These are phyloP conservation scores for Formicarius rufipectus DNA, from an alignment of 2,113 vertebrate species.

Conservation along the genomic window DNA sequence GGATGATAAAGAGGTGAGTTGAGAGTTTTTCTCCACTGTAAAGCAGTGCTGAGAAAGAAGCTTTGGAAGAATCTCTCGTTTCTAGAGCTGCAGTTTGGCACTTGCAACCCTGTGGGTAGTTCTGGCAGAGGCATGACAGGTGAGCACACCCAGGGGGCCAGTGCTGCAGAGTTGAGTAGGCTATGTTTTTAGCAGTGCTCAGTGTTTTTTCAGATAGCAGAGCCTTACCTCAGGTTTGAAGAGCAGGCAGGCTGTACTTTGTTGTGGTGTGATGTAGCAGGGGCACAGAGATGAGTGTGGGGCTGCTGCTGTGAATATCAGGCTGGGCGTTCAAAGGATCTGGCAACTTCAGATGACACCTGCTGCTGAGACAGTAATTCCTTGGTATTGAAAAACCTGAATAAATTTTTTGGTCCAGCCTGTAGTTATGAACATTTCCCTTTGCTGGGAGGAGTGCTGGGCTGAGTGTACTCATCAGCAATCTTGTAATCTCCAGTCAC, in stretches of 20 bases:
- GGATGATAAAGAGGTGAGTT: not conserved
- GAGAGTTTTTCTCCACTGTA: not conserved
- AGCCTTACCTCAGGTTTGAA: not conserved
- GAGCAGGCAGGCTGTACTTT: not conserved
- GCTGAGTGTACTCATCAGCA: not conserved
- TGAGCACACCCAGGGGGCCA: accelerated
- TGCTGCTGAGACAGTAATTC: not conserved
- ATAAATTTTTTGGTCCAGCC: not conserved
- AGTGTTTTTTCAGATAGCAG: no score
- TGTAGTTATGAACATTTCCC: not conserved
- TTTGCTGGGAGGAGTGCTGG: not conserved
- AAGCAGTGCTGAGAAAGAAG: not conserved
- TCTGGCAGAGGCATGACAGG: accelerated
- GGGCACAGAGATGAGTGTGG: accelerated
- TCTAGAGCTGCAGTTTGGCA: not conserved
- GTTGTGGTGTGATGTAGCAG: not conserved
- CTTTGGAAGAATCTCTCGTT: not conserved
- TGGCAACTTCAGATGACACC: not conserved
- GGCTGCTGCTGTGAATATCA: not conserved
- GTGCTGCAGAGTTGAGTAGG: not conserved
- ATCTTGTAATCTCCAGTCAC: not conserved
- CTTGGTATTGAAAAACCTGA: not conserved
- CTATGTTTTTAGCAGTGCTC: not conserved
- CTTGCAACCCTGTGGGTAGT: accelerated
- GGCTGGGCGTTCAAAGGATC: not conserved